A percentile compares a stretch with the other conserved stretches of the same genome.
phyloP scores from a whole-genome alignment of 2,797 vertebrate genomes.

The Sarcophilus harrisii region DNA sequence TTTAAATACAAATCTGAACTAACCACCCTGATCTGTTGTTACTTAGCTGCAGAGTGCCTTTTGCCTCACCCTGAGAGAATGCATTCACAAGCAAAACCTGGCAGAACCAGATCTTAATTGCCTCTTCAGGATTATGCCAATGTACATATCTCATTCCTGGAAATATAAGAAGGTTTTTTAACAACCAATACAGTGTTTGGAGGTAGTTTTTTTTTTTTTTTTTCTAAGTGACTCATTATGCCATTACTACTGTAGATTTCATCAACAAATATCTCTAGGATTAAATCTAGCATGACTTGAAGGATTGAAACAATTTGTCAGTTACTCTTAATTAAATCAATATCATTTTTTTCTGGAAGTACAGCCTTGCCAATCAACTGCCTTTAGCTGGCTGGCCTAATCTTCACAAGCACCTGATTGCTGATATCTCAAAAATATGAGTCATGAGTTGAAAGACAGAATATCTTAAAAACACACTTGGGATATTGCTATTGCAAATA shows the following conservation, averaged over 20 bases:
- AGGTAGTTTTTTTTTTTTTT: constrained; percentile 40
- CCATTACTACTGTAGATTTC: constrained; percentile 36
- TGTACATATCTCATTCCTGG: constrained; percentile 41
- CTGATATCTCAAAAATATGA: constrained; percentile 76
- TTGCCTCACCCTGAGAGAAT: neutral
- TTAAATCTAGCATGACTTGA: constrained; percentile 55
- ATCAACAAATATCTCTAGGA: constrained; percentile 39
- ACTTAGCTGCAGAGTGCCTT: neutral
- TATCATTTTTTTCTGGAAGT: constrained; percentile 74
- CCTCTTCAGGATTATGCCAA: constrained; percentile 52
- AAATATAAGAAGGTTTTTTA: constrained; percentile 63
- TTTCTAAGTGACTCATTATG: neutral
- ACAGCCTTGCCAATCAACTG: constrained; percentile 76
- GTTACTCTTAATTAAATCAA: constrained; percentile 83
- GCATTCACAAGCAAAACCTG: constrained; percentile 47
- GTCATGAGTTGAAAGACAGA: constrained; percentile 66
- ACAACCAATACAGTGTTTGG: constrained; percentile 9
- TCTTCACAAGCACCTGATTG: constrained; percentile 74
- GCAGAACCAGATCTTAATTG: constrained; percentile 46
- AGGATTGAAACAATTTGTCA: constrained; percentile 72
- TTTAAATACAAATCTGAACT: neutral
- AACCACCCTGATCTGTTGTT: neutral
- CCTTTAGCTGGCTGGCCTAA: constrained; percentile 65
- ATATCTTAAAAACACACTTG: constrained; percentile 69
- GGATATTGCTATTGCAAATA: constrained; percentile 64